Evolutionary conservation across 2,113 vertebrate species (phyloP).

Genomic region (Sakesphorus luctuosus): DNA sequence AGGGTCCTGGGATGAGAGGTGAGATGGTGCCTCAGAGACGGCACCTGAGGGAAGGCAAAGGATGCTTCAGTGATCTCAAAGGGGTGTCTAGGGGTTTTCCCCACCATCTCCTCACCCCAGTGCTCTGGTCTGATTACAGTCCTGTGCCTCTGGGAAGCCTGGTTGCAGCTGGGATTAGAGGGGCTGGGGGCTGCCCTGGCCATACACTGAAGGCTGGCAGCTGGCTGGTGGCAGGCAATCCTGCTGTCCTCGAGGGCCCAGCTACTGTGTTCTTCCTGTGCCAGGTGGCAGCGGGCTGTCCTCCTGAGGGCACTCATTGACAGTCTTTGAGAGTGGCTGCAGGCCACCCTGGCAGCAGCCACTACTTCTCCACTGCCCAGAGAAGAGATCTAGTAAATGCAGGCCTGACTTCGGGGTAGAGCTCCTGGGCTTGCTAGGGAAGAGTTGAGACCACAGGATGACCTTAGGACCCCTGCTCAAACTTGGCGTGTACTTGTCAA

Average conservation of each 20-base stretch:
- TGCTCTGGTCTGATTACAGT: background rate
- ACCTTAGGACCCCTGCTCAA: background rate
- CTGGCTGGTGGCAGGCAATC: rapidly evolving
- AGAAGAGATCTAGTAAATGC: background rate
- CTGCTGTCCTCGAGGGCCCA: background rate
- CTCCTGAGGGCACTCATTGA: background rate
- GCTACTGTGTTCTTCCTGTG: background rate
- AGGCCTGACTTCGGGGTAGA: background rate
- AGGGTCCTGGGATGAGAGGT: background rate
- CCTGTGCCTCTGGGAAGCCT: background rate
- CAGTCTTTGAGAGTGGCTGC: background rate
- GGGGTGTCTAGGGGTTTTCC: background rate
- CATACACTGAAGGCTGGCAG: background rate
- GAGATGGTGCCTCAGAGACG: background rate
- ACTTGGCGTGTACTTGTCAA: background rate
- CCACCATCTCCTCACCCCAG: background rate
- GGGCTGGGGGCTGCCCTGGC: background rate
- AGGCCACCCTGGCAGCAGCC: background rate
- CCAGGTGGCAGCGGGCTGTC: background rate
- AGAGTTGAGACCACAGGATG: background rate
- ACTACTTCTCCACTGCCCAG: background rate
- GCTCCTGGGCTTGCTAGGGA: background rate
- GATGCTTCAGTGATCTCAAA: background rate
- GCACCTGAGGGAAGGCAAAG: background rate
- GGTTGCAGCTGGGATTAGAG: background rate